phyloP scores from a whole-genome alignment of 1,140 invertebrate genomes.

The Drosophila melanica region DNA sequence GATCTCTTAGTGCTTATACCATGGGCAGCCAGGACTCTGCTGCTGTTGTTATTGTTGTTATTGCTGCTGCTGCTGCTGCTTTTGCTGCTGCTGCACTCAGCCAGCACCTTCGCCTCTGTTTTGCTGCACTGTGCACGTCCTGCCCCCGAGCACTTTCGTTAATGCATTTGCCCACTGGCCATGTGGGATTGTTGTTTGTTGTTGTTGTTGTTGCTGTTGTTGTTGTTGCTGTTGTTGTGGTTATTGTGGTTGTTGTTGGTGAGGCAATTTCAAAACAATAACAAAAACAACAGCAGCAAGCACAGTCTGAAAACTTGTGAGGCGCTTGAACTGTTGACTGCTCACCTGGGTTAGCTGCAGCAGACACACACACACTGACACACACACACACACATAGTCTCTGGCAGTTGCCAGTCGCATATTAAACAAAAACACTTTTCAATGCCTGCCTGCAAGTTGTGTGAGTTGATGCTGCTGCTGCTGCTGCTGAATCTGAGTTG shows the following conservation, averaged over 20 bases:
- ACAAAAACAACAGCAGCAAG: slow-evolving; percentile 41
- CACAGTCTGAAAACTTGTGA: background rate
- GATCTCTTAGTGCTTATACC: slow-evolving; percentile 79
- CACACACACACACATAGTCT: slow-evolving; percentile 14
- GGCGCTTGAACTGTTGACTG: slow-evolving; percentile 57
- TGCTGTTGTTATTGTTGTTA: slow-evolving; percentile 24
- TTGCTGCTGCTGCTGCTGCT: slow-evolving; percentile 1
- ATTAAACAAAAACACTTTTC: slow-evolving; percentile 50
- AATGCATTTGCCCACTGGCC: slow-evolving; percentile 81
- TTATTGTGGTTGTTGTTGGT: slow-evolving; percentile 27
- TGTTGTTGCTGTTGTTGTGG: slow-evolving; percentile 17
- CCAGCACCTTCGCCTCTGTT: slow-evolving; percentile 19
- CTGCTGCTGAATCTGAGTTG: background rate
- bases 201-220: slow-evolving; percentile 28
- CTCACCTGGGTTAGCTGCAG: slow-evolving; percentile 41
- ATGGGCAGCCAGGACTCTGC: slow-evolving; percentile 24
- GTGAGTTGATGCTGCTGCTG: background rate
- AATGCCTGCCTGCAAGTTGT: slow-evolving; percentile 25
- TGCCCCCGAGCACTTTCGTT: slow-evolving; percentile 68
- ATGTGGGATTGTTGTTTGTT: slow-evolving; percentile 68
- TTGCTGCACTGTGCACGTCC: background rate
- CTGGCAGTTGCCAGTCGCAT: slow-evolving; percentile 17
- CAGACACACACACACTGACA: slow-evolving; percentile 16
- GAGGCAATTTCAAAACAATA: slow-evolving; percentile 73
- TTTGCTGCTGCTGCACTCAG: slow-evolving; percentile 31